These are phyloP conservation scores for Cyclophora albipunctata DNA, from an alignment of 2,888 invertebrate genomes.

Conservation along the genomic window DNA sequence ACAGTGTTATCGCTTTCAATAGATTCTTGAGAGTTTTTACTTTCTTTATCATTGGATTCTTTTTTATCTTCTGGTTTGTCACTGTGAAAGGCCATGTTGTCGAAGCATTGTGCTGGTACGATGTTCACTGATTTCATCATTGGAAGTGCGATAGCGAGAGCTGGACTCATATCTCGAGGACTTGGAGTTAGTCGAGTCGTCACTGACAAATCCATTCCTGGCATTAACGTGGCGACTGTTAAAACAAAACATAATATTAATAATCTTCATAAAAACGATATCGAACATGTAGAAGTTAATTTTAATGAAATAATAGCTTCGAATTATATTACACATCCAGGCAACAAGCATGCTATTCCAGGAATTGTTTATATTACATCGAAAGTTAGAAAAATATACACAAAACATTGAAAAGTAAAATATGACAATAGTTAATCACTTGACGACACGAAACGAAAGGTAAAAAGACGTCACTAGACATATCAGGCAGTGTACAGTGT, in stretches of 20 bases:
- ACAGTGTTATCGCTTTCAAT: slow-evolving; percentile 54
- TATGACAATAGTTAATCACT: background rate
- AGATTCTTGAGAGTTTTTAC: slow-evolving; percentile 50
- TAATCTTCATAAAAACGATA: background rate
- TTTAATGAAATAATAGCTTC: slow-evolving; percentile 3
- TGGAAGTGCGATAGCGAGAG: slow-evolving; percentile 76
- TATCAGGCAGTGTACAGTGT: slow-evolving; percentile 32
- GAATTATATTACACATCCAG: slow-evolving; percentile 23
- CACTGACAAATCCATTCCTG: slow-evolving; percentile 77
- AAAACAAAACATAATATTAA: slow-evolving; percentile 18
- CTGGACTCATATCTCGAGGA: slow-evolving; percentile 79
- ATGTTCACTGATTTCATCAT: slow-evolving; percentile 76
- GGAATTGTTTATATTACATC: too few species aligned
- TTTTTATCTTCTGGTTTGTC: slow-evolving; percentile 46
- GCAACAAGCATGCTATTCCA: slow-evolving; percentile 27
- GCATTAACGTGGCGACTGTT: slow-evolving; percentile 70
- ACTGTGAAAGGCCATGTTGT: slow-evolving; percentile 65
- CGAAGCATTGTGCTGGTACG: slow-evolving; percentile 66
- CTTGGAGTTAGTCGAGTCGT: slow-evolving; percentile 80
- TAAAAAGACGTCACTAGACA: slow-evolving; percentile 13
- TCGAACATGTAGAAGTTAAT: slow-evolving; percentile 1
- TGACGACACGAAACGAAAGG: slow-evolving; percentile 5
- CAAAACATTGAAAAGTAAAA: background rate
- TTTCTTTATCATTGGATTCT: slow-evolving; percentile 32
- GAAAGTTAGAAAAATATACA: background rate